Evolutionary conservation across 2,113 vertebrate species (phyloP).

Genomic region (Platycercus adscitus): DNA sequence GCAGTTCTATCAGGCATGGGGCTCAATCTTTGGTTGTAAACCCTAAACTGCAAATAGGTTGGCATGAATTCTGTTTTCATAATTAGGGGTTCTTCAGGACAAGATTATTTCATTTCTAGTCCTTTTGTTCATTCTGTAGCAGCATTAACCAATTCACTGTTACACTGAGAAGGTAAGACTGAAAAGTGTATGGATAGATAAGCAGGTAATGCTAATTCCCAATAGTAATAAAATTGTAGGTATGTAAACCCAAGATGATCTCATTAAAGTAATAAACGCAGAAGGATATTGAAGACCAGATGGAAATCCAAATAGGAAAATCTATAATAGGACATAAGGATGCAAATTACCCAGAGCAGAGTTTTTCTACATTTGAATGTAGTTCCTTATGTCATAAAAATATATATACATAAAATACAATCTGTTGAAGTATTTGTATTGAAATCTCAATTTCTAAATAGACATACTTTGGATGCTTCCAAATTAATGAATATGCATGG

Average conservation of each 20-base stretch:
- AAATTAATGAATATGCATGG: slow-evolving; percentile 55
- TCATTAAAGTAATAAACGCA: slow-evolving; percentile 76
- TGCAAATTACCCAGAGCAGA: slow-evolving; percentile 74
- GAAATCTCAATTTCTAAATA: slow-evolving; percentile 68
- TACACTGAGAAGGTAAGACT: slow-evolving; percentile 26
- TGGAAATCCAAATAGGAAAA: slow-evolving; percentile 76
- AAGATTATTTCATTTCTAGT: neutral
- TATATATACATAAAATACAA: slow-evolving; percentile 77
- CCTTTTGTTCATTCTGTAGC: neutral
- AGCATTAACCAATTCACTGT: slow-evolving; percentile 4
- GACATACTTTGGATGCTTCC: slow-evolving; percentile 22
- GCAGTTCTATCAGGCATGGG: neutral
- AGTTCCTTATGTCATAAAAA: slow-evolving; percentile 74
- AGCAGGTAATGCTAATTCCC: slow-evolving; percentile 55
- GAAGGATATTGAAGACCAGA: slow-evolving; percentile 71
- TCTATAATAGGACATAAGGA: slow-evolving; percentile 76
- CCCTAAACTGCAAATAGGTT: neutral
- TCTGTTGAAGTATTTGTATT: slow-evolving; percentile 75
- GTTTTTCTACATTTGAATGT: slow-evolving; percentile 74
- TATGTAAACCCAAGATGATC: slow-evolving; percentile 68
- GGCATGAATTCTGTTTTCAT: neutral
- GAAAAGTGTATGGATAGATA: slow-evolving; percentile 34
- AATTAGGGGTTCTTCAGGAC: neutral
- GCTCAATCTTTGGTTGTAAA: neutral
- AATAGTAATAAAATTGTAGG: slow-evolving; percentile 66